These are phyloP conservation scores for Romanogobio albipinnatus DNA, from an alignment of 2,113 vertebrate species.

Conservation along the genomic window DNA sequence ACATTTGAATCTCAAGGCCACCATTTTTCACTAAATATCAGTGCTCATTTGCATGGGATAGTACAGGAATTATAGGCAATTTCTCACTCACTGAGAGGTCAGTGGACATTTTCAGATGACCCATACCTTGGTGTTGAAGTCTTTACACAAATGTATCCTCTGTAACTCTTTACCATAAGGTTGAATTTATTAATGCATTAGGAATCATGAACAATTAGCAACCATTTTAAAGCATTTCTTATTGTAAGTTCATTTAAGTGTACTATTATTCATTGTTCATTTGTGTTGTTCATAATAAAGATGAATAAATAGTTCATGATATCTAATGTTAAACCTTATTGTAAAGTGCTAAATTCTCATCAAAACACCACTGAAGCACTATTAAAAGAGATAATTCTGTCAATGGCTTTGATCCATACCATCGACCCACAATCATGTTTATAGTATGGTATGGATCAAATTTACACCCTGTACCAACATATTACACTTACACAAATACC, in stretches of 20 bases:
- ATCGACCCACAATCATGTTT: not conserved
- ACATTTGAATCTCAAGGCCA: conserved; percentile 1
- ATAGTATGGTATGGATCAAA: not conserved
- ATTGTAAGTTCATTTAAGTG: not conserved
- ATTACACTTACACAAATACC: not conserved
- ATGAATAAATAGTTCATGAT: not conserved
- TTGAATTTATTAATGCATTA: not conserved
- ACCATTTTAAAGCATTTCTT: not conserved
- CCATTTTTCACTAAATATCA: not conserved
- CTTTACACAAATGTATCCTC: not conserved
- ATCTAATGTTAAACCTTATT: not conserved
- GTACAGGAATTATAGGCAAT: not conserved
- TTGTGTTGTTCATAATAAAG: not conserved
- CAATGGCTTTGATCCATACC: not conserved
- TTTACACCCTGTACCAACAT: not conserved
- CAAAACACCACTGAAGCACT: not conserved
- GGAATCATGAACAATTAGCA: not conserved
- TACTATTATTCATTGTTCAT: not conserved
- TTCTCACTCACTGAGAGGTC: not conserved
- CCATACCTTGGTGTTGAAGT: not conserved
- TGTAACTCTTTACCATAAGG: not conserved
- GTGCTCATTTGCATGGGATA: not conserved
- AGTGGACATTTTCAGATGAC: not conserved
- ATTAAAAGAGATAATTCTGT: not conserved
- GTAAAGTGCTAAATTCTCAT: not conserved